Conservation (phyloP, 1,140 invertebrate genomes). For the Zaprionus lachaisei region DNA sequence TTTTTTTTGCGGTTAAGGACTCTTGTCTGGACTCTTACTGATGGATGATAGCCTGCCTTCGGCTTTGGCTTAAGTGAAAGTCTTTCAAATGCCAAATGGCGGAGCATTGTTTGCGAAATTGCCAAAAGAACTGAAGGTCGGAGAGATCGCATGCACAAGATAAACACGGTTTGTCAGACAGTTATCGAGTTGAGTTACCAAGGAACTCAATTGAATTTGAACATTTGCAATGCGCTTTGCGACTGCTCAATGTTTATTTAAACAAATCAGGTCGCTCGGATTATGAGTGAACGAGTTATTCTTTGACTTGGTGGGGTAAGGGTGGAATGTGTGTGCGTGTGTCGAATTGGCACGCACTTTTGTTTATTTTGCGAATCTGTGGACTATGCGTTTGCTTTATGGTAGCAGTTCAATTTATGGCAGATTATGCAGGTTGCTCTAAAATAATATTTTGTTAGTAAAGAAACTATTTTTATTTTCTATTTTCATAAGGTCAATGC, state of each 20-base stretch:
- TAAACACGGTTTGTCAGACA: conserved; percentile 44
- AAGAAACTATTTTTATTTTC: not conserved
- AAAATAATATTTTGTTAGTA: conserved; percentile 35
- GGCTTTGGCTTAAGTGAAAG: conserved; percentile 57
- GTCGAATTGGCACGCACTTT: conserved; percentile 43
- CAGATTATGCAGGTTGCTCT: conserved; percentile 17
- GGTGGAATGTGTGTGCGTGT: not conserved
- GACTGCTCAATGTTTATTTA: conserved; percentile 42
- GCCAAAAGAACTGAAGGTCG: conserved; percentile 16
- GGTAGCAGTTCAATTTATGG: conserved; percentile 16
- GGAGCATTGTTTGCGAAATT: conserved; percentile 54
- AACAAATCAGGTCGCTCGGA: conserved; percentile 36
- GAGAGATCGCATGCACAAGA: conserved; percentile 55
- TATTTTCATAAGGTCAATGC: not conserved
- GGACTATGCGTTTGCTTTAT: conserved; percentile 4
- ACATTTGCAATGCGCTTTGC: conserved; percentile 45
- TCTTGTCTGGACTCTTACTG: conserved; percentile 29
- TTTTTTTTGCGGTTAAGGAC: conserved; percentile 64
- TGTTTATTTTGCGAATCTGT: conserved; percentile 60
- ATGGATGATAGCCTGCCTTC: conserved; percentile 33
- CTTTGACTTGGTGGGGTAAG: not conserved
- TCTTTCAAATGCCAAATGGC: conserved; percentile 24
- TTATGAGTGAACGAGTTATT: conserved; percentile 21
- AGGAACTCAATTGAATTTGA: conserved; percentile 48
- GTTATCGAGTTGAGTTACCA: conserved; percentile 21